A percentile compares a stretch with the other conserved stretches of the same genome.
These are phyloP conservation scores for Rhinogobio ventralis DNA, from an alignment of 2,797 vertebrate species.

Conservation along the genomic window DNA sequence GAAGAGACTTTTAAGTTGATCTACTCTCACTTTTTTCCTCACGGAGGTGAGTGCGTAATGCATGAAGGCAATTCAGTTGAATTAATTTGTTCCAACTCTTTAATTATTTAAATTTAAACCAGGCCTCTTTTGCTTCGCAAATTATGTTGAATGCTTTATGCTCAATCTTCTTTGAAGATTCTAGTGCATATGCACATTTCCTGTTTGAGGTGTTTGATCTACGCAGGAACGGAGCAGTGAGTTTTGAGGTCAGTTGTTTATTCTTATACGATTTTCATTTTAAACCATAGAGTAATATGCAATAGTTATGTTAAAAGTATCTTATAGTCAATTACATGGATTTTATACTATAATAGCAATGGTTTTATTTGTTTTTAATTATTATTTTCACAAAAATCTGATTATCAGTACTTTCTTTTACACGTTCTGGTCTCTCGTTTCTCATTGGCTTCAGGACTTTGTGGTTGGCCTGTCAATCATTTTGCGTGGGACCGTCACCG, in stretches of 20 bases:
- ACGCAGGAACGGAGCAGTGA: conserved; percentile 89
- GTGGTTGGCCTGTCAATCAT: conserved; percentile 93
- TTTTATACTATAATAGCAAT: not conserved
- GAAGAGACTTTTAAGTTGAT: conserved; percentile 95
- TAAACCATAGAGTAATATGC: not conserved
- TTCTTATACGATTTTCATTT: not conserved
- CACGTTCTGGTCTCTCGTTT: conserved; percentile 6
- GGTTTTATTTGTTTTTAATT: not conserved
- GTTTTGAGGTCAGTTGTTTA: conserved; percentile 87
- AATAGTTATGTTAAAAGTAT: not conserved
- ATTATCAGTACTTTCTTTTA: not conserved
- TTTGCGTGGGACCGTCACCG: conserved; percentile 90
- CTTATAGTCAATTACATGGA: not conserved
- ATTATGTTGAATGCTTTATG: not conserved
- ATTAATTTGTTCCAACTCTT: not conserved
- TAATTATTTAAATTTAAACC: not conserved
- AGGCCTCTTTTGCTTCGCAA: not conserved
- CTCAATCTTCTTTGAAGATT: conserved; percentile 79
- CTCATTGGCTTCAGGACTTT: conserved; percentile 83
- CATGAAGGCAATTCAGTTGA: not conserved
- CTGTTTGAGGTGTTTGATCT: conserved; percentile 97
- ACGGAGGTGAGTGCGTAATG: conserved; percentile 85
- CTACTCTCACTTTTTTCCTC: conserved; percentile 95
- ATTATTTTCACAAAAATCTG: not conserved
- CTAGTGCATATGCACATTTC: conserved; percentile 94